These are phyloP conservation scores for Drosophila algonquin DNA, from an alignment of 2,888 invertebrate genomes.

Conservation along the genomic window DNA sequence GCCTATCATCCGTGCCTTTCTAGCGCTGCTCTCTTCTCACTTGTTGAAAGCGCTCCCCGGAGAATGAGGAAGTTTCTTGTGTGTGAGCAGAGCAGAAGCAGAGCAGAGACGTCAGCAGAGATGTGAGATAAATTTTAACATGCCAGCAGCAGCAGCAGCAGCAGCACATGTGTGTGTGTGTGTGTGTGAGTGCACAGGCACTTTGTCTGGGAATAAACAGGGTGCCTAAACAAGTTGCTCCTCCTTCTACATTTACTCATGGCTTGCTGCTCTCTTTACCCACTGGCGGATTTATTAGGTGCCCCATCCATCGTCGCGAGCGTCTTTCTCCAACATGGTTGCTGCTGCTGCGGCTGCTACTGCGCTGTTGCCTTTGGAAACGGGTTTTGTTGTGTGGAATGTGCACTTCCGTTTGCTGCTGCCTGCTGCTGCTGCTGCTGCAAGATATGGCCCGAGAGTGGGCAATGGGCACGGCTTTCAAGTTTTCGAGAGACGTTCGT, in stretches of 20 bases:
- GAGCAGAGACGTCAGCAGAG: conserved; percentile 31
- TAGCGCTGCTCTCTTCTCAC: conserved; percentile 62
- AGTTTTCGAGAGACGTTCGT: conserved; percentile 63
- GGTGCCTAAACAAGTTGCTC: conserved; percentile 46
- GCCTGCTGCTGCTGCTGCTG: conserved; percentile 47
- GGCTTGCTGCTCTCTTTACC: conserved; percentile 79
- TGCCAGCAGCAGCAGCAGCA: conserved; percentile 5
- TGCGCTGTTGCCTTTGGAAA: conserved; percentile 57
- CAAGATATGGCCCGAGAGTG: conserved; percentile 63
- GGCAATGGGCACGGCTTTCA: conserved; percentile 76
- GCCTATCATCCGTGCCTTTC: conserved; percentile 49
- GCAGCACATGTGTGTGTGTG: conserved; percentile 4
- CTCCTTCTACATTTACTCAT: conserved; percentile 44
- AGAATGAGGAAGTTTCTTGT: conserved; percentile 75
- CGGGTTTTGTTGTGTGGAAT: conserved; percentile 77
- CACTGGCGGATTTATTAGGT: conserved; percentile 80
- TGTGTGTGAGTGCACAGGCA: conserved; percentile 26
- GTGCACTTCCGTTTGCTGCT: conserved; percentile 77
- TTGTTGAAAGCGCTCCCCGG: conserved; percentile 76
- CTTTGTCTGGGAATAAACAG: conserved; percentile 51
- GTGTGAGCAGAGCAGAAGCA: conserved; percentile 27
- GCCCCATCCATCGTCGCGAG: conserved; percentile 50
- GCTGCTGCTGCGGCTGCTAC: conserved; percentile 30
- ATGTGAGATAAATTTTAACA: conserved; percentile 69
- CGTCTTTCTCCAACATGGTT: conserved; percentile 58